Evolutionary conservation across 2,797 vertebrate genomes (phyloP).

Genomic region (Oreonectes daqikongensis): DNA sequence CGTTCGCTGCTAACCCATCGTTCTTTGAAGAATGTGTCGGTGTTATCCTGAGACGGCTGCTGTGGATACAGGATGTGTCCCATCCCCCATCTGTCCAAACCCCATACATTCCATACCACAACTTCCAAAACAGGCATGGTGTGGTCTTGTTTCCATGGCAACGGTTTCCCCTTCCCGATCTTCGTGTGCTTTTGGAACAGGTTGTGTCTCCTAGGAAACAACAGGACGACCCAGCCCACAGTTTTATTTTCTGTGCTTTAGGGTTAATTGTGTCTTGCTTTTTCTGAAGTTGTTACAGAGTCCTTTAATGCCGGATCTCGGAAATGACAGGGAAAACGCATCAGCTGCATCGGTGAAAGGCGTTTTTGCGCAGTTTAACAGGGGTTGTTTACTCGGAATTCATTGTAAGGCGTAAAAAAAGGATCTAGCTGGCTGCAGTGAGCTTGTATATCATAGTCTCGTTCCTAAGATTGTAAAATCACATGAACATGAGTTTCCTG

Average conservation of each 20-base stretch:
- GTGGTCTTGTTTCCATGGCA: slow-evolving; percentile 65
- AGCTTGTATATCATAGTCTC: background rate
- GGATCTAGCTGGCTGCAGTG: background rate
- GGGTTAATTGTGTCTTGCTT: slow-evolving; percentile 40
- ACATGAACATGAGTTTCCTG: background rate
- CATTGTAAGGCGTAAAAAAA: background rate
- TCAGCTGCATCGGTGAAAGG: background rate
- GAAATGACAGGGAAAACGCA: slow-evolving; percentile 7
- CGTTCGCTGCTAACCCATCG: background rate
- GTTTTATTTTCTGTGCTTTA: slow-evolving; percentile 43
- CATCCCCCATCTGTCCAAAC: slow-evolving; percentile 31
- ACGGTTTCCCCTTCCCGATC: slow-evolving; percentile 57
- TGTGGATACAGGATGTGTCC: slow-evolving; percentile 31
- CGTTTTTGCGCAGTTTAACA: slow-evolving; percentile 12
- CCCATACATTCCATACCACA: slow-evolving; percentile 59
- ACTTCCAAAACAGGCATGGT: slow-evolving; percentile 58
- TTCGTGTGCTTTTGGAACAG: slow-evolving; percentile 56
- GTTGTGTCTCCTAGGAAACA: slow-evolving; percentile 64
- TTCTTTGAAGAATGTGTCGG: background rate
- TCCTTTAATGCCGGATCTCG: slow-evolving; percentile 16
- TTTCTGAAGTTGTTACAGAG: slow-evolving; percentile 48
- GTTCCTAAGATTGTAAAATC: background rate
- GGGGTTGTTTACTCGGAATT: background rate
- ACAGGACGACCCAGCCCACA: slow-evolving; percentile 46
- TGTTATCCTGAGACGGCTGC: background rate